Percentiles rank a stretch among this genome's conserved stretches.
phyloP scores from a whole-genome alignment of 2,113 vertebrate species.

The Struthio camelus region DNA sequence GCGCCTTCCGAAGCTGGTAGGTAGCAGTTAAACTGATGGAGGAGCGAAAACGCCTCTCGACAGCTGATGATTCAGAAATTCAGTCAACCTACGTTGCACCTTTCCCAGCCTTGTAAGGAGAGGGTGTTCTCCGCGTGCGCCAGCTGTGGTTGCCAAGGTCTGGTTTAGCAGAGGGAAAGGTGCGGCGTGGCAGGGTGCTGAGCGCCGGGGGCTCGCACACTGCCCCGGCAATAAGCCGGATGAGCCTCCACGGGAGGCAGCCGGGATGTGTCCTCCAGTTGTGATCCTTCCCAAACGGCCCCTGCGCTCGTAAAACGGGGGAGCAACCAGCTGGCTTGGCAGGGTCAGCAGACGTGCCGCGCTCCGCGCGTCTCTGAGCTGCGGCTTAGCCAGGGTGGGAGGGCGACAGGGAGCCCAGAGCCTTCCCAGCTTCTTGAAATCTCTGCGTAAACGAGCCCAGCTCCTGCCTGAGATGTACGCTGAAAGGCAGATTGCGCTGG shows the following conservation, averaged over 20 bases:
- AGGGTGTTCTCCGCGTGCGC: not conserved
- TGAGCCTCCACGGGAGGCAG: not conserved
- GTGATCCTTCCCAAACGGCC: not conserved
- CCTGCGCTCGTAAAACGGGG: not conserved
- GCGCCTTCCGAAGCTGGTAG: not conserved
- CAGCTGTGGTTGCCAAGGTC: not conserved
- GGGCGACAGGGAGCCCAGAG: not conserved
- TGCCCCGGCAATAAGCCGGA: too few species aligned
- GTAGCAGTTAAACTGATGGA: not conserved
- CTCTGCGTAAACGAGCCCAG: not conserved
- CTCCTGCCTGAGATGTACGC: not conserved
- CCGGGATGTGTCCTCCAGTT: not conserved
- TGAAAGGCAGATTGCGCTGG: not conserved
- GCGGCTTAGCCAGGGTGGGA: not conserved
- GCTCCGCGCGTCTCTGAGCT: not conserved
- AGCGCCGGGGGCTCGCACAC: rapidly evolving
- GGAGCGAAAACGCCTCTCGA: not conserved
- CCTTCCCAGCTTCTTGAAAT: rapidly evolving
- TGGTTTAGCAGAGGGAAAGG: not conserved
- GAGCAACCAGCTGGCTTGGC: not conserved
- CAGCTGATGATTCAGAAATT: not conserved
- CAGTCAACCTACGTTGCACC: not conserved
- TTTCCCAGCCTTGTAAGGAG: not conserved
- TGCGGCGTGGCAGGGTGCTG: not conserved
- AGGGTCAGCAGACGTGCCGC: not conserved